Evolutionary conservation across 1,140 invertebrate species (phyloP).

Genomic region (Saxidomus purpurata): DNA sequence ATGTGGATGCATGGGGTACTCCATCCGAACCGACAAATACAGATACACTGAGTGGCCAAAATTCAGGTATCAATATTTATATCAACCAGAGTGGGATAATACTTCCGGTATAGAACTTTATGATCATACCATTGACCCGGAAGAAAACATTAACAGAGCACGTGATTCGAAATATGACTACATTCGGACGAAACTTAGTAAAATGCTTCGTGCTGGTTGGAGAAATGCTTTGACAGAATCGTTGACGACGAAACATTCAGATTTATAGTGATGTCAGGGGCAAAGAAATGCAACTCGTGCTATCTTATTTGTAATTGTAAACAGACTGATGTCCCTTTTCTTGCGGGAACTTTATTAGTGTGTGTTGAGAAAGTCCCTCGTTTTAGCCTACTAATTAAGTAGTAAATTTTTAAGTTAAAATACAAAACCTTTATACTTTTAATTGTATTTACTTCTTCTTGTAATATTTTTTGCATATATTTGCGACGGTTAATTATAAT

Average conservation of each 20-base stretch:
- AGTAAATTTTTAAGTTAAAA: no score
- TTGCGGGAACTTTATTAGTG: no score
- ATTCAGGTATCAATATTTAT: slow-evolving; percentile 74
- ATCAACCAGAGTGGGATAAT: slow-evolving; percentile 89
- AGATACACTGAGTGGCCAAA: slow-evolving; percentile 93
- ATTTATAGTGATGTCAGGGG: no score
- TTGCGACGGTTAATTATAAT: no score
- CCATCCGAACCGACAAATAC: slow-evolving; percentile 90
- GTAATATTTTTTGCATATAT: no score
- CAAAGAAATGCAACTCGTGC: not conserved
- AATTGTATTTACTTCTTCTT: no score
- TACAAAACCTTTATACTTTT: no score
- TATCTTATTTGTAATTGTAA: not conserved
- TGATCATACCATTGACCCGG: slow-evolving; percentile 90
- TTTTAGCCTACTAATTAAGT: no score
- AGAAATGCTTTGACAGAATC: not conserved
- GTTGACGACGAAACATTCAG: no score
- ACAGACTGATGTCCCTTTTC: not conserved
- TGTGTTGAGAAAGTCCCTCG: not conserved
- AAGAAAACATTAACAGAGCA: slow-evolving; percentile 91
- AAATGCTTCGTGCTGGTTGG: slow-evolving; percentile 77
- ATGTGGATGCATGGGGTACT: slow-evolving; percentile 91
- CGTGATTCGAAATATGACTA: slow-evolving; percentile 68
- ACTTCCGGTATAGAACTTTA: slow-evolving; percentile 88
- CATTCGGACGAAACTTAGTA: slow-evolving; percentile 73